Evolutionary conservation across 2,113 vertebrate species (phyloP).

Genomic region (Cettia cetti): DNA sequence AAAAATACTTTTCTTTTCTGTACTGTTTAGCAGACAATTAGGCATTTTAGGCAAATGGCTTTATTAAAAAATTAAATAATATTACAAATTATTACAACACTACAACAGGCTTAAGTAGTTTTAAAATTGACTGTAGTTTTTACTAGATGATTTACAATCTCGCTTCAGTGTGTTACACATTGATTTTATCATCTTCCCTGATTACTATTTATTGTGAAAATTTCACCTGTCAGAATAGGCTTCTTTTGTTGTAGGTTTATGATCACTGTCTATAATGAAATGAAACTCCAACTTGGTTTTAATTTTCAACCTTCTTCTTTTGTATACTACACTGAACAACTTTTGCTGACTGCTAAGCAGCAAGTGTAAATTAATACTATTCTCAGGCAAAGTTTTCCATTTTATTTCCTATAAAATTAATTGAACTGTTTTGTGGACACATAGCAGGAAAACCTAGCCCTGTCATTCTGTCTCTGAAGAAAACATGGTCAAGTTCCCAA

Average conservation of each 20-base stretch:
- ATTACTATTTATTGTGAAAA: neutral
- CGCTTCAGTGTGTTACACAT: neutral
- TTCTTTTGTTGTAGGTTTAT: neutral
- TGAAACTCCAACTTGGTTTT: neutral
- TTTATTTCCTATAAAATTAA: neutral
- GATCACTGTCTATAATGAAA: neutral
- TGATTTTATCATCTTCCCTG: neutral
- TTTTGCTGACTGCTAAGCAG: neutral
- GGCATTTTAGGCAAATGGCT: neutral
- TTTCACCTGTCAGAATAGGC: neutral
- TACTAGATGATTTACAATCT: neutral
- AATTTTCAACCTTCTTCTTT: neutral
- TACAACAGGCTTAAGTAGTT: neutral
- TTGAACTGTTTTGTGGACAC: neutral
- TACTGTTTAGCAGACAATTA: neutral
- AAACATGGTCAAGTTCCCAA: neutral
- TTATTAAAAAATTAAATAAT: neutral
- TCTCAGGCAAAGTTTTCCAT: neutral
- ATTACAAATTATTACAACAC: neutral
- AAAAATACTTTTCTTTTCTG: neutral
- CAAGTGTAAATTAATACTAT: neutral
- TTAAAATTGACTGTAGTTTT: neutral
- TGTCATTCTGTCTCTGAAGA: neutral
- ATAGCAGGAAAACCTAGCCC: neutral
- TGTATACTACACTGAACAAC: neutral